Evolutionary conservation across 1,140 invertebrate genomes (phyloP).

Genomic region (Idris sp.): DNA sequence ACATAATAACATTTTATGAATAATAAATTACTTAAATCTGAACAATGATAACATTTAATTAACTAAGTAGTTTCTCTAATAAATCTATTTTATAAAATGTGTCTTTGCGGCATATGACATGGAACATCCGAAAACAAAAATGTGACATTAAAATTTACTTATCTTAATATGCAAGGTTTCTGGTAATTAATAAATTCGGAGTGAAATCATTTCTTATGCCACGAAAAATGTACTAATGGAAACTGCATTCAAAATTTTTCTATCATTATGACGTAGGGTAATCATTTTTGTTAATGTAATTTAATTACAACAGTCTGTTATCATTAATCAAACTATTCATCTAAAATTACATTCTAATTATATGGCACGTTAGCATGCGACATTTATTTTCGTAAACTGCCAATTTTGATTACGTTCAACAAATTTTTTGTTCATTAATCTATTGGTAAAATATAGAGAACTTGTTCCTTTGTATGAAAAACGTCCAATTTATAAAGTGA

Average conservation of each 20-base stretch:
- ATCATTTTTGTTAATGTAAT: constrained; percentile 6
- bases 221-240: constrained; percentile 29
- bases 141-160: constrained; percentile 12
- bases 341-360: too few species aligned
- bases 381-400: constrained; percentile 4
- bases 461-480: constrained; percentile 12
- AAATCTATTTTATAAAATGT: constrained; percentile 11
- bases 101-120: neutral
- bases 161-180: constrained; percentile 16
- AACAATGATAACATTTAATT: constrained; percentile 28
- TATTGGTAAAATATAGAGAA: constrained; percentile 4
- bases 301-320: constrained; percentile 1
- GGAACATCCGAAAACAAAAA: constrained; percentile 11
- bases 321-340: neutral
- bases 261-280: neutral
- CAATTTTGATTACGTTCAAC: constrained; percentile 18
- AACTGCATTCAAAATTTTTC: constrained; percentile 16
- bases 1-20: constrained; percentile 11
- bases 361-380: constrained; percentile 1
- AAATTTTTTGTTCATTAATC: constrained; percentile 20
- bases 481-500: constrained; percentile 39
- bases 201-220: constrained; percentile 21
- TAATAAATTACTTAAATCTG: constrained; percentile 11
- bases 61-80: constrained; percentile 22
- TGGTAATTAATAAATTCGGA: constrained; percentile 26